phyloP scores from a whole-genome alignment of 2,797 vertebrate species.

The Rhinophrynus dorsalis region DNA sequence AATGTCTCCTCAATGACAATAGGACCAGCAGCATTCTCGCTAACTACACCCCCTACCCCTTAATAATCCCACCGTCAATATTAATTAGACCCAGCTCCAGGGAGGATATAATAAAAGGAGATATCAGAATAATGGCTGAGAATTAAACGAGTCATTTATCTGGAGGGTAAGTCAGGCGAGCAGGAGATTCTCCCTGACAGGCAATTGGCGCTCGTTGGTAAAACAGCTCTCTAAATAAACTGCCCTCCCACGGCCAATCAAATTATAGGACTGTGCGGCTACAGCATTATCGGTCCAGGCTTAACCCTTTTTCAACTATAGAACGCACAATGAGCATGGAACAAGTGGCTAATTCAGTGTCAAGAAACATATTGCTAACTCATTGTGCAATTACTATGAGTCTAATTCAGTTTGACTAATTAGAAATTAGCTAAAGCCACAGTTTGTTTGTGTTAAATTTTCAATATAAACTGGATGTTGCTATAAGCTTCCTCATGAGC shows the following conservation, averaged over 20 bases:
- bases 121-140: slow-evolving; percentile 38
- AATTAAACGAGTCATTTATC: slow-evolving; percentile 48
- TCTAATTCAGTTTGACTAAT: too few species aligned
- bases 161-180: slow-evolving; percentile 29
- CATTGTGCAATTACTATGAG: too few species aligned
- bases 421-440: too few species aligned
- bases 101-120: slow-evolving; percentile 38
- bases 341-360: too few species aligned
- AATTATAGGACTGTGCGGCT: slow-evolving; percentile 1
- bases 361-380: too few species aligned
- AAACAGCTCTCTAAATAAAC: slow-evolving; percentile 38
- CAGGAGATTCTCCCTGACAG: slow-evolving; percentile 37
- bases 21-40: slow-evolving; percentile 10
- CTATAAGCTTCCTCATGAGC: too few species aligned
- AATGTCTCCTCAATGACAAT: slow-evolving; percentile 16
- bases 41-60: not conserved
- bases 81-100: slow-evolving; percentile 39
- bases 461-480: too few species aligned
- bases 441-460: too few species aligned
- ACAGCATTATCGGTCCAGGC: not conserved
- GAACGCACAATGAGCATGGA: too few species aligned
- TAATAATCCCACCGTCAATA: slow-evolving; percentile 40
- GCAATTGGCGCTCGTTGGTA: slow-evolving; percentile 24
- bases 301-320: slow-evolving; percentile 7
- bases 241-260: slow-evolving; percentile 37